Evolutionary conservation across 2,113 vertebrate genomes (phyloP), one percentile per base, ranked within the genome.

Genomic region (Jaculus jaculus): DNA sequence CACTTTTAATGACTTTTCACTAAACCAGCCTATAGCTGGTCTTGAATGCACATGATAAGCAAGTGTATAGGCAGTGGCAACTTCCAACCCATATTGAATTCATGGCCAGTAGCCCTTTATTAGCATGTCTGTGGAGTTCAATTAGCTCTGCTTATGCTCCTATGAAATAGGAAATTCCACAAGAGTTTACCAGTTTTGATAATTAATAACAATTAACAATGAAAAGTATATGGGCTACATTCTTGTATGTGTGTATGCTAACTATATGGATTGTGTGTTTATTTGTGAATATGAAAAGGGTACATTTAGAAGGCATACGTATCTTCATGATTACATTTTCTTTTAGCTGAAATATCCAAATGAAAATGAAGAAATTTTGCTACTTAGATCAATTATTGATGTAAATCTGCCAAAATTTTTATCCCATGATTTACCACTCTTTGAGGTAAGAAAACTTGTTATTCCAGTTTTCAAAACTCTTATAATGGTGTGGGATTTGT

Each of bases 381-480:
- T 99, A 54, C 98, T 99, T 85, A 98, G 99, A 97, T 99, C 99
- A 80, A 99, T 99, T 95, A 99, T 99, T 92, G 99, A 99, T 97
- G 99, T 99, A 78, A 99, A 99, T 97, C 98, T 99, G 91, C 99
- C 99, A 20, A 99, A 99, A 96, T 99, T 99, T 97, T 98, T 99
- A 96, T 97, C 98, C 54, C 99, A 99, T 8, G 99, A 99, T 98
- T 97, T 99, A 95, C 98, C 99, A 90, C 98, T 99, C 74, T 99
- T 99, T 98, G 98, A 98, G 99, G 99, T 99, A 97, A 96, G 97
- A 94, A 77, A 18, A 95, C 51, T 79, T 82, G 34, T 94, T 87
- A 90, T 69, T 94, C 0, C 32, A 51, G 2, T n/a, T 1, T 71
- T 85, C 78, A 73, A 63, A 47, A 51, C 6, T 10, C 0, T 58